Evolutionary conservation across 92 coral and sea anemone genomes (phyloP).

Genomic region (Epizoanthus rinbou): DNA sequence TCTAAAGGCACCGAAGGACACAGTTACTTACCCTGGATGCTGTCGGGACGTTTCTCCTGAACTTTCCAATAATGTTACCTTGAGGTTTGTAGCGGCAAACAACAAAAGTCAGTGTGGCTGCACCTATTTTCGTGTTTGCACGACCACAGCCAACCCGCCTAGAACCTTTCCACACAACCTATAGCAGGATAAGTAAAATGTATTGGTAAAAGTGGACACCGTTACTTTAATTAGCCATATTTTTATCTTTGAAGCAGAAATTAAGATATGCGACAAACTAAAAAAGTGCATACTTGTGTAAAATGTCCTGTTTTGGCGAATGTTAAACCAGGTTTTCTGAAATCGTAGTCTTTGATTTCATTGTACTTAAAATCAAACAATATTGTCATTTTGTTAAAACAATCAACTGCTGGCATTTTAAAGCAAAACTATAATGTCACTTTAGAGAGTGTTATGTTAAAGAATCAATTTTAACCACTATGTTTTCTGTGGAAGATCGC

Average conservation of each 20-base stretch:
- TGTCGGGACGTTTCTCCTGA: background rate
- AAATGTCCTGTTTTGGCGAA: constrained; percentile 56
- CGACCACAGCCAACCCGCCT: constrained; percentile 26
- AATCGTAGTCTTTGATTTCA: constrained; percentile 55
- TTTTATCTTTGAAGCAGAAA: background rate
- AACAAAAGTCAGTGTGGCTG: background rate
- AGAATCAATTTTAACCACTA: too few relatives aligned
- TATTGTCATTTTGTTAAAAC: background rate
- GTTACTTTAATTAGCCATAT: background rate
- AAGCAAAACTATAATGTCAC: background rate
- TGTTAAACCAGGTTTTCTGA: constrained; percentile 43
- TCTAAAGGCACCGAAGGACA: too few relatives aligned
- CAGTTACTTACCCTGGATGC: too few relatives aligned
- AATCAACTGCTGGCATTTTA: background rate
- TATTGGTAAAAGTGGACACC: background rate
- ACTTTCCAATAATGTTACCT: constrained; percentile 6
- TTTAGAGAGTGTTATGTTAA: background rate
- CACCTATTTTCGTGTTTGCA: background rate
- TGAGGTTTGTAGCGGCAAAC: constrained; percentile 29
- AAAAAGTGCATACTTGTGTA: constrained; percentile 32
- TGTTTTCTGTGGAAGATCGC: too few relatives aligned
- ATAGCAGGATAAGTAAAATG: background rate
- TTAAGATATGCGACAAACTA: background rate
- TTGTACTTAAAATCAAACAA: constrained; percentile 38
- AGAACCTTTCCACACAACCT: constrained; percentile 21